Conservation (phyloP, 1,140 invertebrate genomes). For the Drosophila subobscura region DNA sequence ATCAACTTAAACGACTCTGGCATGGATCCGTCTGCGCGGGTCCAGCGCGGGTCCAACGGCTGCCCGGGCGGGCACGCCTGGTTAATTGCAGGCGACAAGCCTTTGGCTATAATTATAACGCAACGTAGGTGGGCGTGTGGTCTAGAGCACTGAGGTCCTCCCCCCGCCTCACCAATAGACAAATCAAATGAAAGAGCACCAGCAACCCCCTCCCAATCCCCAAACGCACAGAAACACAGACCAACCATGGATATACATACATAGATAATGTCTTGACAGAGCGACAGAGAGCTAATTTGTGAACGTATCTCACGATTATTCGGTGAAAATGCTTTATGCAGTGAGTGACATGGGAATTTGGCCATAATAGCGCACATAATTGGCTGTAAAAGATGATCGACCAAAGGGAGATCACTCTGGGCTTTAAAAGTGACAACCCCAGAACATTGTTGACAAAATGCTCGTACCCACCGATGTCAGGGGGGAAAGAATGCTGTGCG, state of each 20-base stretch:
- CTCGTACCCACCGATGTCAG: slow-evolving; percentile 28
- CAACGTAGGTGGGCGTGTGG: slow-evolving; percentile 73
- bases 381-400: slow-evolving; percentile 61
- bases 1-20: slow-evolving; percentile 63
- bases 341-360: slow-evolving; percentile 80
- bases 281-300: slow-evolving; percentile 72
- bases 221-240: neutral
- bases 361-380: slow-evolving; percentile 78
- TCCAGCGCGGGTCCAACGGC: slow-evolving; percentile 48
- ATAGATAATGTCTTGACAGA: slow-evolving; percentile 43
- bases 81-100: slow-evolving; percentile 73
- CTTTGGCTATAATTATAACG: slow-evolving; percentile 77
- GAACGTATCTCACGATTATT: slow-evolving; percentile 73
- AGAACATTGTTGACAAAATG: slow-evolving; percentile 71
- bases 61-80: slow-evolving; percentile 32
- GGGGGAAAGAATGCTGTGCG: slow-evolving; percentile 36
- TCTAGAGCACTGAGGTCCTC: slow-evolving; percentile 6
- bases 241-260: slow-evolving; percentile 15
- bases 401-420: slow-evolving; percentile 41
- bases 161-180: slow-evolving; percentile 52
- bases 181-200: slow-evolving; percentile 60
- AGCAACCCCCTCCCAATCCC: neutral
- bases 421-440: slow-evolving; percentile 62
- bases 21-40: slow-evolving; percentile 12
- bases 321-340: slow-evolving; percentile 61